A percentile compares a stretch with the other conserved stretches of the same genome.
Conservation (phyloP, 2,113 vertebrate genomes). For the Brachyhypopomus occidentalis region DNA sequence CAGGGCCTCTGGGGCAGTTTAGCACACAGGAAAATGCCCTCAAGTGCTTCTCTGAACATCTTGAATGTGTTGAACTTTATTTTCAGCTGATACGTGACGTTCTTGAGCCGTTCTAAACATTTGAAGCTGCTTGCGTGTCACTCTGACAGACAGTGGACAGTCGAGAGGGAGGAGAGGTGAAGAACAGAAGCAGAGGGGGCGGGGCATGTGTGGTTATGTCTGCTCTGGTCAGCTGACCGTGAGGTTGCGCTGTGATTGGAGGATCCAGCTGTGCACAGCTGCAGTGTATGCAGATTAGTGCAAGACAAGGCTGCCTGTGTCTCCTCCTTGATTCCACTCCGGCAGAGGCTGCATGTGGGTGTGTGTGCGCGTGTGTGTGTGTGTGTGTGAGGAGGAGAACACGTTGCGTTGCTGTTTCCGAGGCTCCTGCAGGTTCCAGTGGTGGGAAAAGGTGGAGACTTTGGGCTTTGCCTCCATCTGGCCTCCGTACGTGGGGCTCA, state of each 20-base stretch:
- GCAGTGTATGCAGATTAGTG: constrained; percentile 83
- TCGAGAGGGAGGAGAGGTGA: neutral
- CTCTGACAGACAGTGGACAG: neutral
- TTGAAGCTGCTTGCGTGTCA: constrained; percentile 11
- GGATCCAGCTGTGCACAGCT: constrained; percentile 86
- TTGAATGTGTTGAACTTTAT: constrained; percentile 4
- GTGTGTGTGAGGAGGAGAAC: constrained; percentile 28
- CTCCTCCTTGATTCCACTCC: constrained; percentile 70
- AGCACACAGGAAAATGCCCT: neutral
- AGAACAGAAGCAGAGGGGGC: constrained; percentile 14
- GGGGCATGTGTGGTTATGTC: constrained; percentile 44
- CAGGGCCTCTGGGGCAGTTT: no score
- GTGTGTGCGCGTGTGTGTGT: constrained; percentile 3
- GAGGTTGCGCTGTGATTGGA: constrained; percentile 85
- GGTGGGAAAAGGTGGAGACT: no score
- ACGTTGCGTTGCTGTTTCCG: constrained; percentile 39
- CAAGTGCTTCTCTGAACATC: neutral
- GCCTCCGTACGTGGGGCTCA: no score
- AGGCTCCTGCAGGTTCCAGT: neutral
- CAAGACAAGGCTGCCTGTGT: constrained; percentile 91
- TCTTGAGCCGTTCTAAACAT: constrained; percentile 20
- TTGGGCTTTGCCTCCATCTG: no score
- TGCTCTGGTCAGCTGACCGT: constrained; percentile 89
- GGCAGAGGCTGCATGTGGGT: constrained; percentile 77
- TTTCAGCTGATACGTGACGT: constrained; percentile 8